Conservation (phyloP, 2,797 vertebrate species). For the Gadopsis marmoratus region DNA sequence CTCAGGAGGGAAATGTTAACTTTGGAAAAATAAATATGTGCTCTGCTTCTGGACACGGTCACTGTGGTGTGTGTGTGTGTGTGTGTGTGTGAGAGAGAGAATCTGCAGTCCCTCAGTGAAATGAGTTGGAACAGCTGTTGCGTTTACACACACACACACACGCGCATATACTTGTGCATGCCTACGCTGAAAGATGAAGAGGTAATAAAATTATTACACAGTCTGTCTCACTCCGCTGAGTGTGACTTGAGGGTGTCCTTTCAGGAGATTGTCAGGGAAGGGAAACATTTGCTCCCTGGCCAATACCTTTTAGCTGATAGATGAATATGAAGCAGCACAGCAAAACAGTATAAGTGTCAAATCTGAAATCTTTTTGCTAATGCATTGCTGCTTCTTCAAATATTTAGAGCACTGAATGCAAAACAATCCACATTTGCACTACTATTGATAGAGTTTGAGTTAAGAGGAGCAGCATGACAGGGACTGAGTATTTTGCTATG, state of each 20-base stretch:
- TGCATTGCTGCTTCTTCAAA: conserved; percentile 15
- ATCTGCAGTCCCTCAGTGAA: conserved; percentile 21
- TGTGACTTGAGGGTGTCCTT: conserved; percentile 48
- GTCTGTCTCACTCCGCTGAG: conserved; percentile 35
- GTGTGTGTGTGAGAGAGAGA: background rate
- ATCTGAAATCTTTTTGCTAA: conserved; percentile 1
- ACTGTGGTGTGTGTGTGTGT: background rate
- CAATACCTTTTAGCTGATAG: conserved; percentile 25
- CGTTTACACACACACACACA: conserved; percentile 35
- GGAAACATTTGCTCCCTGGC: conserved; percentile 37
- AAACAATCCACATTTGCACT: background rate
- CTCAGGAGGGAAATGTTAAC: conserved; percentile 33
- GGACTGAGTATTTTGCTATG: background rate
- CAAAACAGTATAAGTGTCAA: conserved; percentile 21
- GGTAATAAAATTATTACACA: conserved; percentile 58
- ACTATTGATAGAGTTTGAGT: background rate
- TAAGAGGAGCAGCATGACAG: background rate
- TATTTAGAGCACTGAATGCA: conserved; percentile 11
- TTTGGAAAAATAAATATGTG: conserved; percentile 44
- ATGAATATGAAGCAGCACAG: conserved; percentile 35
- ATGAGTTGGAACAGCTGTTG: conserved; percentile 26
- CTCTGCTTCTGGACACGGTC: conserved; percentile 32
- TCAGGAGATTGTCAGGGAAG: conserved; percentile 30
- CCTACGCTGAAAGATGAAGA: conserved; percentile 40
- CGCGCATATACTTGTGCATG: conserved; percentile 15